Evolutionary conservation across 2,797 vertebrate genomes (phyloP), one percentile per base, ranked within the genome.

Genomic region (Acropternis orthonyx): DNA sequence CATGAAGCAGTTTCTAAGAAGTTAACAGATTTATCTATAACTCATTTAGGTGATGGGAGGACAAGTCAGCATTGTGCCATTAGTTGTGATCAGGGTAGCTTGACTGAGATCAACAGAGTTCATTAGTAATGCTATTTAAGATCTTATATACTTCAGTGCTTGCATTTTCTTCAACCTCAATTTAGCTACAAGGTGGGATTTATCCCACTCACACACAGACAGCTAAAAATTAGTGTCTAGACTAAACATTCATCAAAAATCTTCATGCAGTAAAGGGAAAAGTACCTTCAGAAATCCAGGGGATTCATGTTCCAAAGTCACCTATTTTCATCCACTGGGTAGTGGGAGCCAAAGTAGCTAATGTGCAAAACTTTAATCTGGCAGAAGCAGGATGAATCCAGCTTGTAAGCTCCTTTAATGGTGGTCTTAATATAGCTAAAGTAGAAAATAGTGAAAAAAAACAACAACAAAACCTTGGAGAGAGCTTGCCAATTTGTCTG

Each of bases 51-150:
- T 16, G 32, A 77, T 76, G 69, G 72, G 84, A 95, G 84, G 89
- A 89, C 41, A 94, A 96, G 71, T 67, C 73, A 87, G 34, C 36
- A 85, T 62, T 72, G 75, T 73, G n/a, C 73, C 78, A 91, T 97
- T 93, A 93, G 34, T 36, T 89, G 27, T 94, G 56, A 79, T 86
- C 85, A 76, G 66, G 49, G 44, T 69, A 93, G 71, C 65, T 87
- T 68, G 88, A 96, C 56, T 94, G 16, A 10, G 52, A 94, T 82
- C 51, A 94, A 89, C 44, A 88, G 30, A 92, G 18, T 62, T 9
- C 37, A 92, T 77, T 84, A 87, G 66, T 41, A 93, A 41, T 73
- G 37, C 14, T 78, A 46, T 92, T 82, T 90, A 87, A 90, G 28
- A 51, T 77, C 44, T 61, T 62, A 34, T 32, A 61, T 78, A 77